These are phyloP conservation scores for Nothoprocta perdicaria DNA, from an alignment of 2,113 vertebrate species.

Conservation along the genomic window DNA sequence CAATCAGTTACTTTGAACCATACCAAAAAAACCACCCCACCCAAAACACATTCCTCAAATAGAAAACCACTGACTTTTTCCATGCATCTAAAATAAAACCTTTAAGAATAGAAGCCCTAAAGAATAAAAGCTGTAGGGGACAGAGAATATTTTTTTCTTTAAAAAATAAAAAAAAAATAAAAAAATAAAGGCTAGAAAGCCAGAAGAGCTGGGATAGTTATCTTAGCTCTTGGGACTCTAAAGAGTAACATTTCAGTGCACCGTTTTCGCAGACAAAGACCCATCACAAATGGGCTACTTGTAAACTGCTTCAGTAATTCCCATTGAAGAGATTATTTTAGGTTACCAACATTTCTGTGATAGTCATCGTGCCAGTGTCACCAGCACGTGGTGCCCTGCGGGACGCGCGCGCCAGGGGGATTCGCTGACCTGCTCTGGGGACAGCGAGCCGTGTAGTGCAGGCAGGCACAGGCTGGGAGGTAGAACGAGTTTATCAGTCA, in stretches of 20 bases:
- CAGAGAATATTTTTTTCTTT: not conserved
- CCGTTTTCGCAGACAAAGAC: not conserved
- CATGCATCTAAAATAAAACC: slow-evolving; percentile 31
- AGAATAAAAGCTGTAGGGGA: not conserved
- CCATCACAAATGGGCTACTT: not conserved
- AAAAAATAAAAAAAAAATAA: too few species aligned
- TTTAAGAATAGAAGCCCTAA: not conserved
- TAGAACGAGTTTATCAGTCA: slow-evolving; percentile 27
- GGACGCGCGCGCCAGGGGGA: not conserved
- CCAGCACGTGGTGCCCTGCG: slow-evolving; percentile 14
- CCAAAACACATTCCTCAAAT: not conserved
- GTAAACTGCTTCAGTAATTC: slow-evolving; percentile 15
- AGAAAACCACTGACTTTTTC: not conserved
- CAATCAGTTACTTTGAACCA: slow-evolving; percentile 53
- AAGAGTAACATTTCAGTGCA: not conserved
- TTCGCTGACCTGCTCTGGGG: slow-evolving; percentile 5
- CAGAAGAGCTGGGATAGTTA: not conserved
- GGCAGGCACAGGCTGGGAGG: not conserved
- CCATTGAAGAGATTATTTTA: slow-evolving; percentile 24
- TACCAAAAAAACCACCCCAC: slow-evolving; percentile 21
- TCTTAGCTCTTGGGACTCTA: not conserved
- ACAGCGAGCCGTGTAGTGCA: not conserved
- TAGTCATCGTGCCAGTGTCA: slow-evolving; percentile 24
- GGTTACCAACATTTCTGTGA: slow-evolving; percentile 29
- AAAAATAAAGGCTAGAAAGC: not conserved